Conservation (phyloP, 2,113 vertebrate genomes). For the Agapornis roseicollis region DNA sequence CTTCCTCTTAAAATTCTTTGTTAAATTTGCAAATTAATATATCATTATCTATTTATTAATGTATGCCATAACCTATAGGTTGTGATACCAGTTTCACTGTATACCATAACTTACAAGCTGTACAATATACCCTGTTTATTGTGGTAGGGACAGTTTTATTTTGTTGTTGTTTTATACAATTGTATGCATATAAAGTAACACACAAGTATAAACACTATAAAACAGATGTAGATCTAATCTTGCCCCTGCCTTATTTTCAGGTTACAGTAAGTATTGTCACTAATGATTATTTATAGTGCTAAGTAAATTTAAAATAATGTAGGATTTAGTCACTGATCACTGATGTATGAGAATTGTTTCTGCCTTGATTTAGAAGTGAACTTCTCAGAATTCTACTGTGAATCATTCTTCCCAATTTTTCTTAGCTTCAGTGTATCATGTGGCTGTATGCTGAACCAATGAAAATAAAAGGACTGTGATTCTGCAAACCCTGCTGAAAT, state of each 20-base stretch:
- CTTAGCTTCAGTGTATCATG: neutral
- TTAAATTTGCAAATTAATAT: neutral
- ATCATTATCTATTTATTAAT: slow-evolving; percentile 3
- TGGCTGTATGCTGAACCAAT: neutral
- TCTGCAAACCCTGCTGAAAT: neutral
- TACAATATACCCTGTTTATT: slow-evolving; percentile 12
- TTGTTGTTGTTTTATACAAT: slow-evolving; percentile 28
- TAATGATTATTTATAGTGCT: neutral
- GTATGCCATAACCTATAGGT: neutral
- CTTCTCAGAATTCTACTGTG: slow-evolving; percentile 20
- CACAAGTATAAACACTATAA: neutral
- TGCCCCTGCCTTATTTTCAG: neutral
- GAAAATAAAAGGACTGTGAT: slow-evolving; percentile 36
- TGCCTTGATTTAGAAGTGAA: slow-evolving; percentile 1
- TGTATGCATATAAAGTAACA: neutral
- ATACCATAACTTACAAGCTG: neutral
- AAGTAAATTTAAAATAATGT: neutral
- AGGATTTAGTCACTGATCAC: neutral
- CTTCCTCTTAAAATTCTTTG: neutral
- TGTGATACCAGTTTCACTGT: neutral
- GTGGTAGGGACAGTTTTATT: slow-evolving; percentile 12
- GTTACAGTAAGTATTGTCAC: neutral
- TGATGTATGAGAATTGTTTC: neutral
- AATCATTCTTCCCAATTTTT: neutral
- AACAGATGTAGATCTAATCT: neutral